Conservation (phyloP, 2,888 invertebrate genomes). For the Apodemia mormo region DNA sequence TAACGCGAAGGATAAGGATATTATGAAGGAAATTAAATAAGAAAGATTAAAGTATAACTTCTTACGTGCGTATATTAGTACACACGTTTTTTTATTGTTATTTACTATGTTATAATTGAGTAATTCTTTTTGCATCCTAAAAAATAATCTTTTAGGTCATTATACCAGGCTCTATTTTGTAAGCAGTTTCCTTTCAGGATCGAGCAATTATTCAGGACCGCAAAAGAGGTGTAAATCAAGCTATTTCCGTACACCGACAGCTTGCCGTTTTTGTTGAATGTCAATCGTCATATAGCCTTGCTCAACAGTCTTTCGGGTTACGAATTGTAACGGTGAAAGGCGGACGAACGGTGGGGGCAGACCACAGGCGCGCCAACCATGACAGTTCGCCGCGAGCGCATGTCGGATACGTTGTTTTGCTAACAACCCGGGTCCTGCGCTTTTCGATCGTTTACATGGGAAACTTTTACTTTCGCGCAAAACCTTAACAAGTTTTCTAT, state of each 20-base stretch:
- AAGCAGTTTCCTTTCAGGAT: conserved; percentile 23
- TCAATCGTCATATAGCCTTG: conserved; percentile 78
- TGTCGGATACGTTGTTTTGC: conserved; percentile 40
- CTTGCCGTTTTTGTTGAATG: conserved; percentile 73
- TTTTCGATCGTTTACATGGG: conserved; percentile 43
- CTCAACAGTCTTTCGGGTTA: conserved; percentile 71
- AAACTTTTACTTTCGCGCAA: conserved; percentile 64
- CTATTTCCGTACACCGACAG: conserved; percentile 61
- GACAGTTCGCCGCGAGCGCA: conserved; percentile 54
- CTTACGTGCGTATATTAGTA: no score
- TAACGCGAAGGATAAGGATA: no score
- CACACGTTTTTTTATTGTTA: no score
- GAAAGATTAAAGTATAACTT: no score
- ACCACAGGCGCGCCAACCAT: conserved; percentile 46
- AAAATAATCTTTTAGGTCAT: no score
- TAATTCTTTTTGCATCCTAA: no score
- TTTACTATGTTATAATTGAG: no score
- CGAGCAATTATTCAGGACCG: conserved; percentile 15
- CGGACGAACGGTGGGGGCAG: conserved; percentile 68
- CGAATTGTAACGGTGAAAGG: conserved; percentile 62
- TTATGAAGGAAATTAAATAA: no score
- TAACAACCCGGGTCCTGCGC: conserved; percentile 35
- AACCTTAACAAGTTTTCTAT: conserved; percentile 43
- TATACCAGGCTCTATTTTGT: no score
- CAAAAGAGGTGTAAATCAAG: conserved; percentile 40